A percentile compares a stretch with the other conserved stretches of the same genome.
phyloP scores from a whole-genome alignment of 2,797 vertebrate species.

The Protonibea diacanthus region DNA sequence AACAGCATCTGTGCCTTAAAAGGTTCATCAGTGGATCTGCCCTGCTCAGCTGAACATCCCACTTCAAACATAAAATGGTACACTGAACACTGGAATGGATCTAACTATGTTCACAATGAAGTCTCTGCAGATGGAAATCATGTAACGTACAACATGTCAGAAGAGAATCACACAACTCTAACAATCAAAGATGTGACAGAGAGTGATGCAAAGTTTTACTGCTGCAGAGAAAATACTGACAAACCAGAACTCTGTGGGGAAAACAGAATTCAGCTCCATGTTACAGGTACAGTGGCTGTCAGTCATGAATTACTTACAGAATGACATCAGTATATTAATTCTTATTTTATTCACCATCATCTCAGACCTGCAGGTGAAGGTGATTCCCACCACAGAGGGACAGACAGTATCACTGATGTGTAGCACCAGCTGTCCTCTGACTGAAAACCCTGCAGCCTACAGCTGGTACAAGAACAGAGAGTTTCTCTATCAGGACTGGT shows the following conservation, averaged over 20 bases:
- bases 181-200: conserved; percentile 30
- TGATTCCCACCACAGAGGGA: conserved; percentile 40
- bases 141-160: not conserved
- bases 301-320: no score
- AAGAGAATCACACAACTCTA: conserved; percentile 2
- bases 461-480: conserved; percentile 54
- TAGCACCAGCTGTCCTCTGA: conserved; percentile 53
- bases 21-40: conserved; percentile 30
- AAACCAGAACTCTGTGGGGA: accelerated
- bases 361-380: conserved; percentile 66
- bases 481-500: conserved; percentile 34
- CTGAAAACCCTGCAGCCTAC: conserved; percentile 40
- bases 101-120: accelerated
- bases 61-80: conserved; percentile 15
- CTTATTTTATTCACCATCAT: not conserved
- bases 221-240: conserved; percentile 9
- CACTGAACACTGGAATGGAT: not conserved
- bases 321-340: not conserved
- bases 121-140: not conserved
- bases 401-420: conserved; percentile 58
- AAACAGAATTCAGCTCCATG: not conserved
- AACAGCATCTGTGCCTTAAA: conserved; percentile 12
- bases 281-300: conserved; percentile 34
- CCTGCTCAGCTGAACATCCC: not conserved
- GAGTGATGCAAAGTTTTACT: conserved; percentile 24